Conservation (phyloP, 2,888 invertebrate genomes). For the Lepetodrilus schrolli region DNA sequence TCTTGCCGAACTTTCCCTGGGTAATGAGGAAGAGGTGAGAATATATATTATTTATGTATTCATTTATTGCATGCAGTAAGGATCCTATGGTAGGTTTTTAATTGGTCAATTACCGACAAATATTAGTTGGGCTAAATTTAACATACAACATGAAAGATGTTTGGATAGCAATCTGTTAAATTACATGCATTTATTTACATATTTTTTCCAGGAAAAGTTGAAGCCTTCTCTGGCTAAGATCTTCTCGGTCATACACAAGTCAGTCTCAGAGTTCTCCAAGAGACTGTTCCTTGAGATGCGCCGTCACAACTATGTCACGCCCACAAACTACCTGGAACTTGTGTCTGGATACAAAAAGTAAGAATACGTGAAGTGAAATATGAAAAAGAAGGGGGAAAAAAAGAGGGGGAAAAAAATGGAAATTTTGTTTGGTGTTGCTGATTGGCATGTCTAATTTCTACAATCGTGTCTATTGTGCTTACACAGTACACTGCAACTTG, state of each 20-base stretch:
- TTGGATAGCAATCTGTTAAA: background rate
- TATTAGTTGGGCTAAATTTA: too few relatives aligned
- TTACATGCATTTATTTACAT: background rate
- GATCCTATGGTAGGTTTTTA: too few relatives aligned
- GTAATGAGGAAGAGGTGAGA: slow-evolving; percentile 71
- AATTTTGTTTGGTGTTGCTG: too few relatives aligned
- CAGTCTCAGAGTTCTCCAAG: slow-evolving; percentile 84
- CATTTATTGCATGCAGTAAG: too few relatives aligned
- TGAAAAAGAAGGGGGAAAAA: too few relatives aligned
- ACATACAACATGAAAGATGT: background rate
- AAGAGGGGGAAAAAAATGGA: too few relatives aligned
- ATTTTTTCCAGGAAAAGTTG: slow-evolving; percentile 68
- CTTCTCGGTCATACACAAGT: slow-evolving; percentile 88
- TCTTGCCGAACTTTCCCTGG: slow-evolving; percentile 83
- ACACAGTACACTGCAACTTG: too few relatives aligned
- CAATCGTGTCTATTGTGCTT: too few relatives aligned
- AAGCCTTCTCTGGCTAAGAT: slow-evolving; percentile 80
- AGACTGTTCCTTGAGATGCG: slow-evolving; percentile 86
- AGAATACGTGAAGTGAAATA: too few relatives aligned
- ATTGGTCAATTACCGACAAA: too few relatives aligned
- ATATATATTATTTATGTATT: too few relatives aligned
- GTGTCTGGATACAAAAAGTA: slow-evolving; percentile 88
- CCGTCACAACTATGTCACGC: slow-evolving; percentile 90
- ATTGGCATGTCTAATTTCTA: too few relatives aligned
- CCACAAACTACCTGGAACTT: slow-evolving; percentile 89